A percentile compares a stretch with the other conserved stretches of the same genome.
These are phyloP conservation scores for Horisme vitalbata DNA, from an alignment of 2,888 invertebrate genomes.

Conservation along the genomic window DNA sequence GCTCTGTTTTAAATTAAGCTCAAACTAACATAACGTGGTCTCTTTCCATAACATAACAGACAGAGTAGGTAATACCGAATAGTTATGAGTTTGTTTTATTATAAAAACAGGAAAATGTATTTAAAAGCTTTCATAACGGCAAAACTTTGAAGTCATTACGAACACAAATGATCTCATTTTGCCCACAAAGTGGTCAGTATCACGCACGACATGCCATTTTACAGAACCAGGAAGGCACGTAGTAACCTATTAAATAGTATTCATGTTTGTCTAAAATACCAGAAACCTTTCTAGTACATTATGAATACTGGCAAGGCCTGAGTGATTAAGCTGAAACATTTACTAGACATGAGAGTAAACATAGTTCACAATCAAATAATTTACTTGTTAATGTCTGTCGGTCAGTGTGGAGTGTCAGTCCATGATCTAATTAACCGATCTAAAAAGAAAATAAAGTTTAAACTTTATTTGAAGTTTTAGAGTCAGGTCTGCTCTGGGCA, in stretches of 20 bases:
- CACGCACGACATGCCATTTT: constrained; percentile 9
- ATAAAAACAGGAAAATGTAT: constrained; percentile 10
- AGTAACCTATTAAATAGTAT: background rate
- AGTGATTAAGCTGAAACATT: background rate
- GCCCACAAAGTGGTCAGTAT: constrained; percentile 12
- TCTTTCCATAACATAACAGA: no score
- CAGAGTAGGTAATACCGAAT: no score
- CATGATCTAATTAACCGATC: background rate
- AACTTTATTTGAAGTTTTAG: no score
- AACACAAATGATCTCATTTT: constrained; percentile 19
- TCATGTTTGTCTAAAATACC: background rate
- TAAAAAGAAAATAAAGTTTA: constrained; percentile 1
- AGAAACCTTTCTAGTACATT: background rate
- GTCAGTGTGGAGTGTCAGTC: background rate
- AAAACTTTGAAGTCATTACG: constrained; percentile 5
- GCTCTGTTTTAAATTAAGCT: no score
- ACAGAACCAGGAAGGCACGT: constrained; percentile 13
- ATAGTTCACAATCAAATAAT: background rate
- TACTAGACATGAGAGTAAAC: background rate
- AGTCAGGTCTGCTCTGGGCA: constrained; percentile 13
- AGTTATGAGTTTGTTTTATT: no score
- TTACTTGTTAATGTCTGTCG: background rate
- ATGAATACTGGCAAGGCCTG: background rate
- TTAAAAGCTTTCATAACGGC: constrained; percentile 5
- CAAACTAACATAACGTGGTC: no score